phyloP scores from a whole-genome alignment of 2,797 vertebrate species.

The Falco berigora region DNA sequence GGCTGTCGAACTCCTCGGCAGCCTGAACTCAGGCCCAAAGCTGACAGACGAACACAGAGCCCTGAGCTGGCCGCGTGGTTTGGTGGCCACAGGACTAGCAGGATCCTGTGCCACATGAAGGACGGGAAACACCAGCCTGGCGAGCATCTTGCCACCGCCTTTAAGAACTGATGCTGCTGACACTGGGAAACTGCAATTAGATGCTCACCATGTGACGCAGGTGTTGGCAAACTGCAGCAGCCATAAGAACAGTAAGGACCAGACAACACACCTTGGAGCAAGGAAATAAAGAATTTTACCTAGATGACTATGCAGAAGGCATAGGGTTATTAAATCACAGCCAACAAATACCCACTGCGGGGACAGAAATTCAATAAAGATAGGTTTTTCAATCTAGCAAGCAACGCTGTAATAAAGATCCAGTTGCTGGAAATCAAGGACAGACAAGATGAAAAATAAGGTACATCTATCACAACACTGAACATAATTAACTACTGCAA shows the following conservation, averaged over 20 bases:
- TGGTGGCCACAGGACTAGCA: background rate
- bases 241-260: background rate
- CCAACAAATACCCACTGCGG: background rate
- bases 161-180: background rate
- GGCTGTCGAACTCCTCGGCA: background rate
- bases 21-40: background rate
- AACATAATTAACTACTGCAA: background rate
- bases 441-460: background rate
- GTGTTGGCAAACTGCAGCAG: background rate
- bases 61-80: background rate
- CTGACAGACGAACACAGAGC: background rate
- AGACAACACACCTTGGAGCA: fast-evolving
- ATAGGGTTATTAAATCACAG: background rate
- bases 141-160: background rate
- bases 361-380: background rate
- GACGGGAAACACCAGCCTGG: background rate
- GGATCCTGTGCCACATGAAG: fast-evolving
- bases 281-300: background rate
- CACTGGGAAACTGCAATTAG: background rate
- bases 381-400: background rate
- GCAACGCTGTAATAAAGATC: background rate
- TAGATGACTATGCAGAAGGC: background rate
- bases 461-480: background rate
- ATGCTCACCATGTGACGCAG: fast-evolving
- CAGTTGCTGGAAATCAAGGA: background rate